phyloP scores from a whole-genome alignment of 2,888 invertebrate genomes.

The Thysanoteuthis rhombus region DNA sequence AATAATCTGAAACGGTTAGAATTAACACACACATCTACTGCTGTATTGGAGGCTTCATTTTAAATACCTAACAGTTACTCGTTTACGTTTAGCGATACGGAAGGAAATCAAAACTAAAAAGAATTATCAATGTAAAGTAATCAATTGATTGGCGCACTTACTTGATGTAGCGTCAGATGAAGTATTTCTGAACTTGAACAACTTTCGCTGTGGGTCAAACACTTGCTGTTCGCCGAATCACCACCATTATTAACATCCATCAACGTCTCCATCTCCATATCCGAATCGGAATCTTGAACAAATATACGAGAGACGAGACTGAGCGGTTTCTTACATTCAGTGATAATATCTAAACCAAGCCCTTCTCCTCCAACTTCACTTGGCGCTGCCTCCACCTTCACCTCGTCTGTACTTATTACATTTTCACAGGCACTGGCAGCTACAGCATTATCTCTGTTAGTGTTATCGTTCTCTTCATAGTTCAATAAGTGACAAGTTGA shows the following conservation, averaged over 20 bases:
- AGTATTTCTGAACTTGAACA: slow-evolving; percentile 40
- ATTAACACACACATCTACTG: no score
- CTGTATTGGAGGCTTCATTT: no score
- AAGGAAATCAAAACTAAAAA: no score
- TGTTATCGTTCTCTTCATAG: background rate
- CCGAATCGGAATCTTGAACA: background rate
- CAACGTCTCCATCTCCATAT: background rate
- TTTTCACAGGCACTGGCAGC: background rate
- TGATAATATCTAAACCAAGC: background rate
- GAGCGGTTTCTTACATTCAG: no score
- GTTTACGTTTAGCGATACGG: no score
- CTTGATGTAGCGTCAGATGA: slow-evolving; percentile 47
- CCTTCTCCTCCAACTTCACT: background rate
- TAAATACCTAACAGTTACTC: no score
- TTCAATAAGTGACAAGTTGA: background rate
- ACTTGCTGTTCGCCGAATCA: background rate
- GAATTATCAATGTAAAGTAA: no score
- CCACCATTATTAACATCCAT: background rate
- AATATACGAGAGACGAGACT: background rate
- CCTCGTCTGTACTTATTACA: background rate
- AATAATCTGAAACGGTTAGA: no score
- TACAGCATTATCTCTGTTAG: background rate
- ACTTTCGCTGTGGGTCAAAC: background rate
- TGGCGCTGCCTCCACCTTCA: background rate
- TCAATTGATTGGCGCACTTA: slow-evolving; percentile 23